These are phyloP conservation scores for Hyppa rectilinea DNA, from an alignment of 2,888 invertebrate genomes.

Conservation along the genomic window DNA sequence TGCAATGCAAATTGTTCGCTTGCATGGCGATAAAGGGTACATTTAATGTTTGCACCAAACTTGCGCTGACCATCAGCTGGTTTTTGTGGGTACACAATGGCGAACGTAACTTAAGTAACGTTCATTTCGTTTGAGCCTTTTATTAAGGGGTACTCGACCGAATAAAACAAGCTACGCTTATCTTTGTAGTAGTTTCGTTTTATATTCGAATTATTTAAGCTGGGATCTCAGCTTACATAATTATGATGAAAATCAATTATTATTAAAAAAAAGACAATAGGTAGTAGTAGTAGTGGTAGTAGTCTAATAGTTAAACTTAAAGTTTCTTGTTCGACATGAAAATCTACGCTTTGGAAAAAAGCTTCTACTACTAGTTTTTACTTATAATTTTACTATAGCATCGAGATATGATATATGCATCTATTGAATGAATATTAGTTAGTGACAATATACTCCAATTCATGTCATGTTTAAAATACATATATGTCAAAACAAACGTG, in stretches of 20 bases:
- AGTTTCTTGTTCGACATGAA: too few species aligned
- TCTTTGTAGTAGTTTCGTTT: constrained; percentile 1
- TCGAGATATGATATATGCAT: too few species aligned
- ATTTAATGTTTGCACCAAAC: constrained; percentile 56
- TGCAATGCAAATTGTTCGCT: constrained; percentile 60
- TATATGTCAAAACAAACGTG: constrained; percentile 23
- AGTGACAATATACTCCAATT: not conserved
- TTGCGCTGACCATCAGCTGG: constrained; percentile 46
- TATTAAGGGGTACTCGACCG: not conserved
- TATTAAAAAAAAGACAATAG: too few species aligned
- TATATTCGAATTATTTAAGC: not conserved
- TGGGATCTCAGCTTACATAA: too few species aligned
- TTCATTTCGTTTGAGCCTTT: constrained; percentile 18
- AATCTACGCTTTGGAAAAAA: too few species aligned
- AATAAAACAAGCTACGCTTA: not conserved
- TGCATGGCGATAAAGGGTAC: constrained; percentile 51
- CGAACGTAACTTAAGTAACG: constrained; percentile 18
- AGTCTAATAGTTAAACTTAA: too few species aligned
- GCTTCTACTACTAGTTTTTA: too few species aligned
- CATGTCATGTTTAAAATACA: constrained; percentile 21
- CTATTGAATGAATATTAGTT: constrained; percentile 1
- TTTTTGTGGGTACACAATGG: constrained; percentile 47
- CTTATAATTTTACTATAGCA: too few species aligned
- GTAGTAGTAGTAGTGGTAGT: too few species aligned
- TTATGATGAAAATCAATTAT: too few species aligned